phyloP scores from a whole-genome alignment of 2,888 invertebrate genomes.

The Spodoptera littoralis region DNA sequence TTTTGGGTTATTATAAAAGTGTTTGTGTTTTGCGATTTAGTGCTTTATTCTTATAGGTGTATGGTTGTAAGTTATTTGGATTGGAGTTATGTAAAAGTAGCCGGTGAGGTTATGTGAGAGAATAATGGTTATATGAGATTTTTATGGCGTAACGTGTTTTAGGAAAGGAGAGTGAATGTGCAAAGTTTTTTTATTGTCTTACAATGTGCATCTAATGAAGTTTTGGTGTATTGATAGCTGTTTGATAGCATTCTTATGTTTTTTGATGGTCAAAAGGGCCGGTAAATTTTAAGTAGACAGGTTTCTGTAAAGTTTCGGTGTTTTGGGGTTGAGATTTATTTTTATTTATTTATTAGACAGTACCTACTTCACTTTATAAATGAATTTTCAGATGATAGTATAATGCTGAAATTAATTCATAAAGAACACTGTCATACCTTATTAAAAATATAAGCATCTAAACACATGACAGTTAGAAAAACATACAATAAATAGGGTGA shows the following conservation, averaged over 20 bases:
- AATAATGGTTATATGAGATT: slow-evolving; percentile 52
- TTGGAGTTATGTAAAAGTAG: slow-evolving; percentile 38
- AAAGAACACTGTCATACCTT: no score
- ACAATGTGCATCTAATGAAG: slow-evolving; percentile 36
- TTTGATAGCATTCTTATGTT: slow-evolving; percentile 3
- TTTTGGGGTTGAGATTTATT: no score
- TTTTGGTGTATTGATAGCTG: slow-evolving; percentile 6
- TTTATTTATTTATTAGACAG: no score
- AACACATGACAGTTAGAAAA: no score
- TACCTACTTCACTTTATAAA: no score
- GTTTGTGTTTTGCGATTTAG: slow-evolving; percentile 18
- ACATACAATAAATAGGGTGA: no score
- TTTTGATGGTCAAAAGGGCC: no score
- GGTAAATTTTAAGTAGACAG: no score
- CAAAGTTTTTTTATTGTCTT: slow-evolving; percentile 41
- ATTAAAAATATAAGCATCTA: no score
- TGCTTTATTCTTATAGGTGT: slow-evolving; percentile 20
- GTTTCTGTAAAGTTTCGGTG: no score
- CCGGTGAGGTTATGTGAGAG: slow-evolving; percentile 41
- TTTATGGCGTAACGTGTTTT: slow-evolving; percentile 51
- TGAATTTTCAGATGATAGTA: no score
- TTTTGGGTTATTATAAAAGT: slow-evolving; percentile 46
- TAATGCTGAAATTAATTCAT: no score
- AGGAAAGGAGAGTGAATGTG: slow-evolving; percentile 43
- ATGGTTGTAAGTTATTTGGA: slow-evolving; percentile 1